Base-by-base conservation (phyloP, 1,140 invertebrate genomes). In the Prorops nasuta region DNA sequence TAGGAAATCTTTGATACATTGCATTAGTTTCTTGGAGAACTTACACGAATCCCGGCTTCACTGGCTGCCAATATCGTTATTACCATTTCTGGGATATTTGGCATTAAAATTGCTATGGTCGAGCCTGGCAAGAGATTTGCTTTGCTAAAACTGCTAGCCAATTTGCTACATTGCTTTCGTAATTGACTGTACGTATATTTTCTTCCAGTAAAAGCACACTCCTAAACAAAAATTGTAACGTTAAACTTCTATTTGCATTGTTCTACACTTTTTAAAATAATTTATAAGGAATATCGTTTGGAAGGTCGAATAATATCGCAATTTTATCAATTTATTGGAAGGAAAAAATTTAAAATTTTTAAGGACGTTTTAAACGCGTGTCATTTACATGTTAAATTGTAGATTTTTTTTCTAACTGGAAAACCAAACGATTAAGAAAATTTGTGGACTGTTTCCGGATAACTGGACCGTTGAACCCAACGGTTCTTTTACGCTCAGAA, bases 61-160 rank as follows among this genome's bases (percentile, higher is more conserved):
- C 86, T 70, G 35, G 81, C 80, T 6, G 86, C 90, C 38, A 89
- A 58, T 8, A 81, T 48, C 1, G 82, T 77, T 2, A 88, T 80
- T 0, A 81, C 77, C 66, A 82, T 91, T 66, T 92, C 89, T 0
- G 88, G 87, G 15, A 83, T 64, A 71, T 92, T 94, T 2, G 86
- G 83, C 46, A 88, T 61, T 58, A 88, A 79, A 7, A 90, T 53
- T 16, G 83, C 84, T 1, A 91, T 57, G 0, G 83, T 80, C 63
- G 91, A 86, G 2, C 85, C 84, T 24, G 84, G 80, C 43, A 74
- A 67, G 7, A 91, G 67, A 21, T 86, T 84, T 6, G 82, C 78
- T 35, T 79, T 83, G 53, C 81, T 76, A 15, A 91, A 68, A 21
- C 81, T 82, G 8, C 83, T 83, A 3, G 82, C 87, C 20, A 91